A percentile compares a stretch with the other conserved stretches of the same genome.
Conservation (phyloP, 2,888 invertebrate genomes). For the Crocallis elinguaria region DNA sequence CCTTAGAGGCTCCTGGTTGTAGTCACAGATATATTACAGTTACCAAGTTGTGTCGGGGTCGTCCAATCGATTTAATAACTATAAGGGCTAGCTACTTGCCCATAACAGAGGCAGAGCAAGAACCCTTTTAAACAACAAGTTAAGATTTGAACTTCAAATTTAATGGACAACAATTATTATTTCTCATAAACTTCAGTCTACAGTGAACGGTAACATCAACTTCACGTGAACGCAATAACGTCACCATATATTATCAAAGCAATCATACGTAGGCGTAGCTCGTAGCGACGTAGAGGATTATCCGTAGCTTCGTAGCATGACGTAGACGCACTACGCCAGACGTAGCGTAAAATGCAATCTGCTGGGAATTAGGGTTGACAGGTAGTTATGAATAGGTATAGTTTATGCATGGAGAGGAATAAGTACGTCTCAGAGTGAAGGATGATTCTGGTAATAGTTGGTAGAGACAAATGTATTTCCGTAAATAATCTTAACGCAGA, state of each 20-base stretch:
- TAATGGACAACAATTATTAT: too few species aligned
- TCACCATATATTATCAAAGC: slow-evolving; percentile 11
- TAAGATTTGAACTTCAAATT: too few species aligned
- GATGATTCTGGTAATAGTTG: neutral
- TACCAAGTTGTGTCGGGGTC: too few species aligned
- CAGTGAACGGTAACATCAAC: neutral
- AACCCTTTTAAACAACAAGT: too few species aligned
- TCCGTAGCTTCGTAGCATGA: slow-evolving; percentile 11
- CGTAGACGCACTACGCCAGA: slow-evolving; percentile 33
- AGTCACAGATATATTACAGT: too few species aligned
- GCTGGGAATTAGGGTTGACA: slow-evolving; percentile 40
- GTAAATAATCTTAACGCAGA: too few species aligned
- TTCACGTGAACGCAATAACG: neutral
- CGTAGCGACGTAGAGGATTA: slow-evolving; percentile 38
- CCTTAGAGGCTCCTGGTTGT: too few species aligned
- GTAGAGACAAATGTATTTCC: neutral
- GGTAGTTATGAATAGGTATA: slow-evolving; percentile 9
- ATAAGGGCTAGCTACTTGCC: too few species aligned
- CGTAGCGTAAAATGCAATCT: slow-evolving; percentile 52
- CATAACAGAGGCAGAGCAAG: too few species aligned
- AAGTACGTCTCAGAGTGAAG: neutral
- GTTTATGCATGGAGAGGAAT: neutral
- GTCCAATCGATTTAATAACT: too few species aligned
- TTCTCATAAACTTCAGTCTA: too few species aligned
- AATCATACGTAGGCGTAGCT: slow-evolving; percentile 22